Base-by-base conservation (phyloP, 2,888 invertebrate species). In the Eilema depressum region DNA sequence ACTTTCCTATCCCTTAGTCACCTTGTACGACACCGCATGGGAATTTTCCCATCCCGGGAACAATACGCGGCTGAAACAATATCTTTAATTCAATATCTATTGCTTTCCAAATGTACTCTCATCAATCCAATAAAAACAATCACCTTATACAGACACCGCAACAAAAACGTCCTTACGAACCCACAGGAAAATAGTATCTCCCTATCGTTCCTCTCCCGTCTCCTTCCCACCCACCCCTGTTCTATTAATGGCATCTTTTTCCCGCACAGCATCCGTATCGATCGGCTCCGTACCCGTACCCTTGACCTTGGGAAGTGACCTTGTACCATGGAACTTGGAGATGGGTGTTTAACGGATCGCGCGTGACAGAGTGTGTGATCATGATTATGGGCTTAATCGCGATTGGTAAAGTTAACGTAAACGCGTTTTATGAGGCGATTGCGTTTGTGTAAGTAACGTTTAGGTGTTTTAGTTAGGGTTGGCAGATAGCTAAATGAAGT, bases 221-320 rank as follows among this genome's bases (percentile, higher is more conserved):
- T 74, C 75, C 68, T 53, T 91, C 85, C 57, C 79, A 69, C 79
- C 74, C 66, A 23, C 47, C 41, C 70, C 25, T 7, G 37, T 41
- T 60, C 25, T 14, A 61, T 30, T 75, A 78, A 74, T 69, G 17
- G 26, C 74, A 26, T 92, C 91, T 86, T 85, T 74, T 63, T 91
- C 85, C 66, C 10, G 30, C 79, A 74, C 95, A 95, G 95, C 94
- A 91, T 94, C 95, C 91, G 85, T 93, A 95, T 95, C 92, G 95
- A 95, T 93, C 91, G 75, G 76, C 53, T 33, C 63, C n/a, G 30
- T 70, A 85, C 81, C 63, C n/a, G 30, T 70, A 85, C 81, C 94
- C 95, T 92, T 95, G 94, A 93, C 93, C 93, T 90, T 89, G 82
- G 71, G 77, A 83, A 41, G 79, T 84, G 91, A 90, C 92, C 91